phyloP scores from a whole-genome alignment of 2,888 invertebrate genomes.

The Uloborus plumipes region DNA sequence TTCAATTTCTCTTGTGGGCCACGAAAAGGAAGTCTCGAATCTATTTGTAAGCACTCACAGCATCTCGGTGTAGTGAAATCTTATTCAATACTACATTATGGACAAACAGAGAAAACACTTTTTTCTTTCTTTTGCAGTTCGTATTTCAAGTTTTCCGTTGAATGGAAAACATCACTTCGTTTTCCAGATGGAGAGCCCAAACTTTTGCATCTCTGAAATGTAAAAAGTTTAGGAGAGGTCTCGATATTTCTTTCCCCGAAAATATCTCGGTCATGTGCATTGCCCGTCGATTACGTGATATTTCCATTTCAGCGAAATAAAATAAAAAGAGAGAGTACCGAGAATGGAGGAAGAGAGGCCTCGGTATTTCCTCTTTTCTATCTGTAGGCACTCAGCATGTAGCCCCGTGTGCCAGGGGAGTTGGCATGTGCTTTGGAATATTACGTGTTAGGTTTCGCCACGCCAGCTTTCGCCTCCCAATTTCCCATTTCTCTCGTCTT shows the following conservation, averaged over 20 bases:
- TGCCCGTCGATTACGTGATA: conserved; percentile 64
- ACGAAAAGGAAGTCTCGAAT: conserved; percentile 34
- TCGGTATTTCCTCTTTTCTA: conserved; percentile 35
- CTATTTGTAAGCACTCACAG: conserved; percentile 59
- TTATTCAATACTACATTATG: conserved; percentile 61
- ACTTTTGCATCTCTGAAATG: conserved; percentile 64
- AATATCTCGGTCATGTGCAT: conserved; percentile 62
- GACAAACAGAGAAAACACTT: conserved; percentile 42
- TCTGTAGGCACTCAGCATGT: conserved; percentile 32
- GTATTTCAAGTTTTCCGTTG: conserved; percentile 56
- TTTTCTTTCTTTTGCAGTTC: conserved; percentile 34
- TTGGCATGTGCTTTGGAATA: conserved; percentile 58
- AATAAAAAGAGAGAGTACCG: conserved; percentile 27
- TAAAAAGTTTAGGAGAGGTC: conserved; percentile 58
- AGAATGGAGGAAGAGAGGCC: conserved; percentile 23
- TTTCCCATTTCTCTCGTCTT: conserved; percentile 51
- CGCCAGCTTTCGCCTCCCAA: conserved; percentile 61
- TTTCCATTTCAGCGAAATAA: conserved; percentile 63
- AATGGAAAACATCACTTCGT: conserved; percentile 62
- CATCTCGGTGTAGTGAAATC: conserved; percentile 54
- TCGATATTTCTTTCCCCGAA: conserved; percentile 37
- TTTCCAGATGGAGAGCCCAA: conserved; percentile 62
- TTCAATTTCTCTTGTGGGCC: no score
- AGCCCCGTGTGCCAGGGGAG: conserved; percentile 48
- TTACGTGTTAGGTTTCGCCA: conserved; percentile 65